These are phyloP conservation scores for Lasioglossum figueresi DNA, from an alignment of 2,888 invertebrate genomes.

Conservation along the genomic window DNA sequence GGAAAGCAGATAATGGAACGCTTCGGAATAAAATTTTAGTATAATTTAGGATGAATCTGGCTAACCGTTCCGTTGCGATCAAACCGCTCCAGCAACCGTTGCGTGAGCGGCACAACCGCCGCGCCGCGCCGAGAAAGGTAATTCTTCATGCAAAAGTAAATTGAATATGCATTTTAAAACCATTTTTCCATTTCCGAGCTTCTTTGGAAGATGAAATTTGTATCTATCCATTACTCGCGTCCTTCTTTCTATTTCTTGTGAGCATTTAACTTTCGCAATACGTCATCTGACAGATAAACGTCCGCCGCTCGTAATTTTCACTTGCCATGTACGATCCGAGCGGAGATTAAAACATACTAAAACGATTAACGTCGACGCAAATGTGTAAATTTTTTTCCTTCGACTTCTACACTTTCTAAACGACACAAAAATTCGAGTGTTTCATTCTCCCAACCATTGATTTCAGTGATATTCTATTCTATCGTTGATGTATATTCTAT, in stretches of 20 bases:
- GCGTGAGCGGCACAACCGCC: not conserved
- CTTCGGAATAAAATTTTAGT: not conserved
- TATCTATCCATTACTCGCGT: constrained; percentile 1
- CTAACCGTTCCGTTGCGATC: not conserved
- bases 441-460: no score
- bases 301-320: not conserved
- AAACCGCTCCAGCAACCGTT: not conserved
- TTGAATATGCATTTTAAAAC: not conserved
- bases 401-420: not conserved
- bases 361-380: not conserved
- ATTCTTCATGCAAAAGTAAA: constrained; percentile 9
- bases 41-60: not conserved
- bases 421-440: not conserved
- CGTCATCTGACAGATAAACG: not conserved
- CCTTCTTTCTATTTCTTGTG: not conserved
- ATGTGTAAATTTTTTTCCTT: not conserved
- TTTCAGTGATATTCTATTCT: no score
- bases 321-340: not conserved
- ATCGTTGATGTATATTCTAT: no score
- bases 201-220: not conserved
- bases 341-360: not conserved
- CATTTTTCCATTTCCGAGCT: not conserved
- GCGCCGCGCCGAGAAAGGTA: not conserved
- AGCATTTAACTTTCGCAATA: not conserved
- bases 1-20: not conserved